A percentile compares a stretch with the other conserved stretches of the same genome.
phyloP scores from a whole-genome alignment of 2,797 vertebrate species.

The Sorex maritimensis region DNA sequence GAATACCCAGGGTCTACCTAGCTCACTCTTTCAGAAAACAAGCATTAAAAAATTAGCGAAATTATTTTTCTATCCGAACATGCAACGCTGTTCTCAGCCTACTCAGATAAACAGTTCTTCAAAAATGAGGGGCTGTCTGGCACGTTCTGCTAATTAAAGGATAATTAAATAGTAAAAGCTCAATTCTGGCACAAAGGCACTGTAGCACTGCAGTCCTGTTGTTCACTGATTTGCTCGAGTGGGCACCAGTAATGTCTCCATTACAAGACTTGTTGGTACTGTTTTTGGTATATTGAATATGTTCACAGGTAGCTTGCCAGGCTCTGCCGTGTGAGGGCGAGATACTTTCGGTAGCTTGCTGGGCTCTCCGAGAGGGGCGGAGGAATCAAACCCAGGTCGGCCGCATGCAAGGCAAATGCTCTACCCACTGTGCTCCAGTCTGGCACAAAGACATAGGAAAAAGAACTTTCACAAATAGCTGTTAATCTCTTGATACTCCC shows the following conservation, averaged over 20 bases:
- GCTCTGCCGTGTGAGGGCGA: no score
- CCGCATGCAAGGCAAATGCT: no score
- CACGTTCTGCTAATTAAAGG: slow-evolving; percentile 11
- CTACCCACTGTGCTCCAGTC: background rate
- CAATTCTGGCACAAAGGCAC: slow-evolving; percentile 10
- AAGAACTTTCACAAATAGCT: slow-evolving; percentile 1
- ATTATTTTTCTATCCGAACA: background rate
- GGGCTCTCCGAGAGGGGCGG: no score
- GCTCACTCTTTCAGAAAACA: slow-evolving; percentile 15
- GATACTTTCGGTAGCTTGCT: no score
- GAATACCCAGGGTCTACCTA: background rate
- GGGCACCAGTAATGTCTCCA: no score
- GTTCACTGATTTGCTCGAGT: no score
- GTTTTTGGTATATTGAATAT: no score
- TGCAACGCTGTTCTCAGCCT: background rate
- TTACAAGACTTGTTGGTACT: no score
- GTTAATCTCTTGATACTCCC: background rate
- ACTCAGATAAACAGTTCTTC: slow-evolving; percentile 34
- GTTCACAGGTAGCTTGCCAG: no score
- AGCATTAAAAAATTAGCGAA: slow-evolving; percentile 32
- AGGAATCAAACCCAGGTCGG: no score
- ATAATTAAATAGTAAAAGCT: background rate
- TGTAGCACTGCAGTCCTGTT: no score
- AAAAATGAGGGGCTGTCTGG: slow-evolving; percentile 34
- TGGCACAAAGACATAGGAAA: background rate